Conservation (phyloP, 2,797 vertebrate species). For the Eidolon dupreanum region DNA sequence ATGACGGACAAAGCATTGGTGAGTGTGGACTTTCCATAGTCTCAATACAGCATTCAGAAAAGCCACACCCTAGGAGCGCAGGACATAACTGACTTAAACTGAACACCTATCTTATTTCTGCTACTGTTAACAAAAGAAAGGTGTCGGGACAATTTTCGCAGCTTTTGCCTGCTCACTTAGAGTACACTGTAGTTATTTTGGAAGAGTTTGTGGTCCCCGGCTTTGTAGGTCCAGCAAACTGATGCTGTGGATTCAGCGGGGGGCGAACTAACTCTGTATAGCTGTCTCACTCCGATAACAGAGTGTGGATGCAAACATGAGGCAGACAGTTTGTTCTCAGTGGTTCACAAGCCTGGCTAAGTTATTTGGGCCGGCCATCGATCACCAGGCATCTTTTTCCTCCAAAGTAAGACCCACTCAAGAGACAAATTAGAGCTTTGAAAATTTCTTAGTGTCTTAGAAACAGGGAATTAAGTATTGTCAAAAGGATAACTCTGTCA, state of each 20-base stretch:
- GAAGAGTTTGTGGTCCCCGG: background rate
- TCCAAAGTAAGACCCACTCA: background rate
- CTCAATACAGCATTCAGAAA: background rate
- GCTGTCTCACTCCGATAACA: background rate
- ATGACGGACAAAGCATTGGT: slow-evolving; percentile 94
- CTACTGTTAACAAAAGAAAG: background rate
- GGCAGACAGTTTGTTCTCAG: background rate
- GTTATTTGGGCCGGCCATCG: background rate
- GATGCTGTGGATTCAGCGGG: background rate
- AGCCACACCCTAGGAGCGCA: background rate
- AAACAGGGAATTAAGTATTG: background rate
- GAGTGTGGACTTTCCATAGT: slow-evolving; percentile 41
- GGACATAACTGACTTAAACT: background rate
- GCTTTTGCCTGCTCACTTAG: background rate
- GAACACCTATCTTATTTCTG: background rate
- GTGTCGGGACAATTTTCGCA: background rate
- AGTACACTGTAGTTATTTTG: background rate
- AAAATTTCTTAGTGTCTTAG: background rate
- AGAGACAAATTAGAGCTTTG: background rate
- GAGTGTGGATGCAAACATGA: background rate
- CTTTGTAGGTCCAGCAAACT: background rate
- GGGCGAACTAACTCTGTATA: background rate
- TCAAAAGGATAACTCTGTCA: background rate
- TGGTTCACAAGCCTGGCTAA: background rate
- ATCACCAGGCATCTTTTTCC: background rate